Percentiles rank a stretch among this genome's conserved stretches.
Evolutionary conservation across 2,888 invertebrate species (phyloP).

Genomic region (Thymelicus lineola): DNA sequence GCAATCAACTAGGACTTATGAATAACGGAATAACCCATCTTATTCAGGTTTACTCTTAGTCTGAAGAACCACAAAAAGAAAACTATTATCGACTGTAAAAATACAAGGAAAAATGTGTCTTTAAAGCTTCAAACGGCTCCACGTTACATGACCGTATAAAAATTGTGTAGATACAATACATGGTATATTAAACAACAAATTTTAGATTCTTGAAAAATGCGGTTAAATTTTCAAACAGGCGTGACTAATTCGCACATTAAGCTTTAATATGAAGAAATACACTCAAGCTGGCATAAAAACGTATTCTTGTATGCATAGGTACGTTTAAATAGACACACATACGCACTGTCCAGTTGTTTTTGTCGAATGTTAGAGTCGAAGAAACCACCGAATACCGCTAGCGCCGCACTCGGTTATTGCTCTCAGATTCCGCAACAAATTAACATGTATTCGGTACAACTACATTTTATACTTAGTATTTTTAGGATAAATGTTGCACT

Average conservation of each 20-base stretch:
- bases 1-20: too few relatives aligned
- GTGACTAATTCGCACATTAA: conserved; percentile 74
- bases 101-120: conserved; percentile 12
- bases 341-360: conserved; percentile 66
- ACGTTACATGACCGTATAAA: conserved; percentile 2
- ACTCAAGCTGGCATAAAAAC: conserved; percentile 60
- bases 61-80: conserved; percentile 4
- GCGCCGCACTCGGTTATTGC: conserved; percentile 80
- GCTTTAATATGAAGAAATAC: conserved; percentile 72
- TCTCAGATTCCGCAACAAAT: conserved; percentile 85
- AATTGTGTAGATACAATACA: conserved; percentile 1
- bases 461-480: conserved; percentile 78
- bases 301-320: conserved; percentile 53
- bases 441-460: conserved; percentile 84
- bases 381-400: conserved; percentile 84
- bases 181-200: conserved; percentile 12
- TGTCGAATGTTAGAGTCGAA: conserved; percentile 78
- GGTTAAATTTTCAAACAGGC: conserved; percentile 41
- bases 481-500: conserved; percentile 68
- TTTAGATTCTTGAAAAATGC: conserved; percentile 15
- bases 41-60: neutral
- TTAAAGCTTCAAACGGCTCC: neutral
- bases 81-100: conserved; percentile 19
- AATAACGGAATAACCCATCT: neutral
- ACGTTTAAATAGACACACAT: conserved; percentile 53